These are phyloP conservation scores for Luperina testacea DNA, from an alignment of 2,888 invertebrate species.

Conservation along the genomic window DNA sequence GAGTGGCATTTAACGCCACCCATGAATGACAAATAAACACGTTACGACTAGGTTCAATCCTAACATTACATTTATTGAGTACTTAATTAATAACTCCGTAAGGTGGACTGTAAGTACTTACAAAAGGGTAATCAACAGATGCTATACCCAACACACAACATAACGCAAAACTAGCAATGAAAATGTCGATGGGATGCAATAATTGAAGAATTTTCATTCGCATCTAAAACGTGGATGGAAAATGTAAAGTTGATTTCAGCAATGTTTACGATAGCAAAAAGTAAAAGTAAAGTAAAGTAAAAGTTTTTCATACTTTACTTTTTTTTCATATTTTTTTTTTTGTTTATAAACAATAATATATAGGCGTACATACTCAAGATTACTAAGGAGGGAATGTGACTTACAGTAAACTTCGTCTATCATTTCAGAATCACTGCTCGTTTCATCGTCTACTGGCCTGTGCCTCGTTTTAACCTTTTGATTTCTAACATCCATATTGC, in stretches of 20 bases:
- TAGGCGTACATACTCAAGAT: conserved; percentile 31
- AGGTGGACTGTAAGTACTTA: neutral
- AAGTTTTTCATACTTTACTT: too few species aligned
- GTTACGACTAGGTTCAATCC: neutral
- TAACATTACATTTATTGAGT: conserved; percentile 3
- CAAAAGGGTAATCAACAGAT: neutral
- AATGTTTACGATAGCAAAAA: conserved; percentile 14
- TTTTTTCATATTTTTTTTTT: too few species aligned
- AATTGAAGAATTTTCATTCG: neutral
- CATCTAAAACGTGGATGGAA: conserved; percentile 9
- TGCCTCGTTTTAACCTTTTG: conserved; percentile 75
- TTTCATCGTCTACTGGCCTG: conserved; percentile 86
- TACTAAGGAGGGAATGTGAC: conserved; percentile 65
- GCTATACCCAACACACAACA: neutral
- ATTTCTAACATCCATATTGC: conserved; percentile 80
- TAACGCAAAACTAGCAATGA: conserved; percentile 1
- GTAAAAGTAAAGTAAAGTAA: too few species aligned
- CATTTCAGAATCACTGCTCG: conserved; percentile 83
- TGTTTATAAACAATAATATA: conserved; percentile 33
- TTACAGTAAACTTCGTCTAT: conserved; percentile 80
- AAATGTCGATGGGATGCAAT: conserved; percentile 30
- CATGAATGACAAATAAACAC: conserved; percentile 21
- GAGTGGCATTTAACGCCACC: conserved; percentile 24
- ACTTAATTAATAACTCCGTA: neutral
- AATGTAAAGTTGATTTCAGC: conserved; percentile 16